These are phyloP conservation scores for Zaprionus tsacasi DNA, from an alignment of 1,140 invertebrate genomes.

Conservation along the genomic window DNA sequence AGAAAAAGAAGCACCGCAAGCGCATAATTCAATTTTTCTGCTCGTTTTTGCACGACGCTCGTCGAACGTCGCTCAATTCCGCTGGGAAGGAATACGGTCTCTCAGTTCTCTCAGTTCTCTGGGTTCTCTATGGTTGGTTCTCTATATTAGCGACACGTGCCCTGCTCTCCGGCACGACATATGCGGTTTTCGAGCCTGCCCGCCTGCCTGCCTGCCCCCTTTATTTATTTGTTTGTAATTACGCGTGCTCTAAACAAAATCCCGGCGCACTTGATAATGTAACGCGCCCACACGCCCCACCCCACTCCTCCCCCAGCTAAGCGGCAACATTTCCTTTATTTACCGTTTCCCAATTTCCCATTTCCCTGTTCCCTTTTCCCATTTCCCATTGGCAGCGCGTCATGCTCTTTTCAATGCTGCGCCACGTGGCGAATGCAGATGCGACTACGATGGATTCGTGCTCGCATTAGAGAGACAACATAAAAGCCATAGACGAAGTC, in stretches of 20 bases:
- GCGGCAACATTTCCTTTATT: neutral
- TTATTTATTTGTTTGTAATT: conserved; percentile 83
- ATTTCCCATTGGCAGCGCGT: neutral
- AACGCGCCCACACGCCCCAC: conserved; percentile 24
- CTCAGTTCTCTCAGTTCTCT: neutral
- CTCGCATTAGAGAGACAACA: neutral
- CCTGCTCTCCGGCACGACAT: conserved; percentile 30
- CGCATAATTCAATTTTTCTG: conserved; percentile 84
- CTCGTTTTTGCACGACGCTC: conserved; percentile 74
- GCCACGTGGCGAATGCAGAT: conserved; percentile 33
- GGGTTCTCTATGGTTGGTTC: conserved; percentile 17
- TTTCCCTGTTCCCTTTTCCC: neutral
- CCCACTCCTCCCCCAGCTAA: neutral
- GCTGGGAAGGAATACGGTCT: conserved; percentile 49
- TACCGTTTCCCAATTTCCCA: neutral
- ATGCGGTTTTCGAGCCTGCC: conserved; percentile 60
- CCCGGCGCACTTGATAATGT: conserved; percentile 69
- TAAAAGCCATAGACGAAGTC: neutral
- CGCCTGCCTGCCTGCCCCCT: too few relatives aligned
- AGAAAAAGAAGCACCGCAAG: conserved; percentile 72
- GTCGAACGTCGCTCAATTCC: conserved; percentile 71
- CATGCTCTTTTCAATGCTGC: conserved; percentile 42
- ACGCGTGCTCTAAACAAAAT: conserved; percentile 76
- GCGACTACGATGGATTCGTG: neutral
- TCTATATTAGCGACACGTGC: conserved; percentile 81